Evolutionary conservation across 2,113 vertebrate genomes (phyloP), one percentile per base, ranked within the genome.

Genomic region (Thinocorus orbignyianus): DNA sequence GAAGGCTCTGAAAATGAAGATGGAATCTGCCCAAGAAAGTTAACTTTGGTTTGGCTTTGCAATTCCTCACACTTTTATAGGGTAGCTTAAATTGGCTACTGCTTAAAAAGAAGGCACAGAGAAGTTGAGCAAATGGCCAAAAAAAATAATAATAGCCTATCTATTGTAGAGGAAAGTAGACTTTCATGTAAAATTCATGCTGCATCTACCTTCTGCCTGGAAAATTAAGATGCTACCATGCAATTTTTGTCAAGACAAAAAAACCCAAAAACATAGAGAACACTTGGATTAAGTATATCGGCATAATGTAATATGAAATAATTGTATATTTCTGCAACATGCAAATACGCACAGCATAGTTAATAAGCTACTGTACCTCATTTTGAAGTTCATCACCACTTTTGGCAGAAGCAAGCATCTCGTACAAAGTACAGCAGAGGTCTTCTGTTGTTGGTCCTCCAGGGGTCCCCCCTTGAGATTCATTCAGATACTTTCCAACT

Each of bases 351-450:
- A 1, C 22, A 51, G 26, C 11, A 49, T 14, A 13, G n/a, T 68
- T 74, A 86, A 86, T 22, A 28, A 3, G 14, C 46, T 93, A 98
- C 93, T 42, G 44, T 97, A 99, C 99, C 99, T 99, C 99, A 96
- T 99, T 99, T 96, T 99, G 99, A 96, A 99, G 99, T 95, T 99
- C 99, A 91, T 99, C 99, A 10, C 98, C 98, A 76, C 98, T 99
- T 98, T 97, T 99, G 85, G 96, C 95, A 86, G 99, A 99, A 62
- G 99, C 98, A 97, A 99, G 98, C 98, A 99, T 99, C 95, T 99
- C 99, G 58, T 99, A 99, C 89, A 99, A 98, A 90, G 99, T 99
- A 90, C 98, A 98, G 98, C 98, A 99, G 84, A 99, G 98, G 94
- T 99, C 99, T 96, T 99, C 99, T 35, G 98, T 97, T 91, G 98